Evolutionary conservation across 2,888 invertebrate species (phyloP).

Genomic region (Halocaridina rubra): DNA sequence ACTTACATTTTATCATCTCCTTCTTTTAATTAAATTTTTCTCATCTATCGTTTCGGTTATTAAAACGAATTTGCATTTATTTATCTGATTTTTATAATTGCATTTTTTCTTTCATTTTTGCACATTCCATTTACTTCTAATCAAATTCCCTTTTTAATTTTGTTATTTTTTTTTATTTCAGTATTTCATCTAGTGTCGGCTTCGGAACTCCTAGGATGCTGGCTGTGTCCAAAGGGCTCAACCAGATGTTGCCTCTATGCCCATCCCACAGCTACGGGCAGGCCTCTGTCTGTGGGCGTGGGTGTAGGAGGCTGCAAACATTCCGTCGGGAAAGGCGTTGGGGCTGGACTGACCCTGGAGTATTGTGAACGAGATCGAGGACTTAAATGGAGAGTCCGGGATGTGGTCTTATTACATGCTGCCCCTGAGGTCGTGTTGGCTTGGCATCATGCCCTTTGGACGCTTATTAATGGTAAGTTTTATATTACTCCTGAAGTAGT

Average conservation of each 20-base stretch:
- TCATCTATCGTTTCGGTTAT: too few relatives aligned
- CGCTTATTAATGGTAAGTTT: constrained; percentile 28
- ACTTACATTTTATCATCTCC: too few relatives aligned
- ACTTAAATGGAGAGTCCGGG: constrained; percentile 24
- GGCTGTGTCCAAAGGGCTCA: constrained; percentile 49
- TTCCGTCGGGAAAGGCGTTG: not conserved
- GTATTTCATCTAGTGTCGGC: constrained; percentile 19
- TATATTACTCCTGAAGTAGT: not conserved
- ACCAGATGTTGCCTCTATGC: constrained; percentile 22
- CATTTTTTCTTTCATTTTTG: too few relatives aligned
- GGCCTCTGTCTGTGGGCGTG: not conserved
- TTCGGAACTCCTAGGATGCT: constrained; percentile 40
- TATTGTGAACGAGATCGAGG: constrained; percentile 18
- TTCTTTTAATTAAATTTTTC: too few relatives aligned
- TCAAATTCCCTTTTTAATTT: too few relatives aligned
- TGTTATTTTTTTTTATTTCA: not conserved
- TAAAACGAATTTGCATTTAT: too few relatives aligned
- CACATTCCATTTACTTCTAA: too few relatives aligned
- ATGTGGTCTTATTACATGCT: constrained; percentile 23
- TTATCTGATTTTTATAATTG: too few relatives aligned
- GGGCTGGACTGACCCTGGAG: constrained; percentile 36
- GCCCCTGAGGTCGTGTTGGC: constrained; percentile 34
- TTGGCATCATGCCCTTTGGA: constrained; percentile 46
- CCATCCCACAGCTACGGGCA: not conserved
- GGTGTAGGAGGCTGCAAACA: constrained; percentile 2